Percentiles rank a stretch among this genome's conserved stretches.
Conservation (phyloP, 2,113 vertebrate species). For the Apteryx owenii region DNA sequence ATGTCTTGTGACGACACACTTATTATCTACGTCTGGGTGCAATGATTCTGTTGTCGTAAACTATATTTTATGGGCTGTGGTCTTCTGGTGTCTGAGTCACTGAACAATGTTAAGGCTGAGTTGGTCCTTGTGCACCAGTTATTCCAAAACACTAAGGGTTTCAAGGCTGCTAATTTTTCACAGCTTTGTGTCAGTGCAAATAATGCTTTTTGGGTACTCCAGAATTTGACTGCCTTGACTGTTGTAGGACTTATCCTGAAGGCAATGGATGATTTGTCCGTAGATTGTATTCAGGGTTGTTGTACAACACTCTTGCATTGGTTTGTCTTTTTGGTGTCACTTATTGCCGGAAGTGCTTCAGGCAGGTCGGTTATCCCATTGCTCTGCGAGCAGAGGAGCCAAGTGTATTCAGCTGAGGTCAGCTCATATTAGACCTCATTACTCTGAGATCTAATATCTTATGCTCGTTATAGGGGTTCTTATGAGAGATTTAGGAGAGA, state of each 20-base stretch:
- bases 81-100: background rate
- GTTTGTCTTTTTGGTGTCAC: background rate
- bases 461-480: background rate
- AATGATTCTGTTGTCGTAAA: background rate
- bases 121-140: background rate
- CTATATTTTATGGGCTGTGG: background rate
- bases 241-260: background rate
- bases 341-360: background rate
- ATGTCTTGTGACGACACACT: background rate
- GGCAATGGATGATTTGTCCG: background rate
- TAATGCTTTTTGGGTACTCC: fast-evolving
- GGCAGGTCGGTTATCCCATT: background rate
- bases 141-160: background rate
- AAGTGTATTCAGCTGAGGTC: background rate
- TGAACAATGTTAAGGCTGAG: background rate
- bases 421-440: background rate
- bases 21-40: background rate
- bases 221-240: background rate
- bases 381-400: background rate
- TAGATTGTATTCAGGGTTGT: no score
- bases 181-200: fast-evolving
- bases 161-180: background rate
- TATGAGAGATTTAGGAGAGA: background rate
- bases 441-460: background rate
- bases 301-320: background rate